Conservation (phyloP, 2,113 vertebrate genomes). For the Pseudopipra pipra region DNA sequence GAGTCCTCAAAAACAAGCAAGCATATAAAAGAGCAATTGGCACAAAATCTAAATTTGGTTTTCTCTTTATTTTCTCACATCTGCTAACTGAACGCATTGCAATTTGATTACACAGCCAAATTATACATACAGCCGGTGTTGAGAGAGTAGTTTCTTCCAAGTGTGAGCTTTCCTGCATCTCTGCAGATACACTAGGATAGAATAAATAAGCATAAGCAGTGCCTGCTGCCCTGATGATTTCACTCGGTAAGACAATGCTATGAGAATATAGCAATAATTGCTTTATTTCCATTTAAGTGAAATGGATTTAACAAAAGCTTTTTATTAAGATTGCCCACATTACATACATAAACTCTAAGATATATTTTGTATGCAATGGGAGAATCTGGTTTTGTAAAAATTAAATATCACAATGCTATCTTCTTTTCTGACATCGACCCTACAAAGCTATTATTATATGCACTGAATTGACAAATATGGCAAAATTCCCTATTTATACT, state of each 20-base stretch:
- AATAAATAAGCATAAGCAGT: not conserved
- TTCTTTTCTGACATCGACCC: not conserved
- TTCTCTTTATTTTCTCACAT: slow-evolving; percentile 74
- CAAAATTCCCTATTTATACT: not conserved
- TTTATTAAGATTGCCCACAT: not conserved
- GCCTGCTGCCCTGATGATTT: not conserved
- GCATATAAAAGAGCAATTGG: slow-evolving; percentile 63
- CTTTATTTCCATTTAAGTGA: not conserved
- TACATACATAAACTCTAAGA: not conserved
- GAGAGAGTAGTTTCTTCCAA: slow-evolving; percentile 53
- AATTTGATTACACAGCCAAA: slow-evolving; percentile 74
- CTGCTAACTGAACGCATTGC: slow-evolving; percentile 72
- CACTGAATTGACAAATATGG: not conserved
- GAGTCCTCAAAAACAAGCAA: slow-evolving; percentile 65
- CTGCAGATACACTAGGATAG: not conserved
- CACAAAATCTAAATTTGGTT: slow-evolving; percentile 38
- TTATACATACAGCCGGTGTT: slow-evolving; percentile 50
- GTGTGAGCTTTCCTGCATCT: slow-evolving; percentile 46
- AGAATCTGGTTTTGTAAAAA: not conserved
- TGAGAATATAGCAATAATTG: not conserved
- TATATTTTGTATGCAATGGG: not conserved
- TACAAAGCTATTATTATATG: not conserved
- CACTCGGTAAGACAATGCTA: not conserved
- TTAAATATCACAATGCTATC: not conserved
- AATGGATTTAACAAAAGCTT: not conserved